Evolutionary conservation across 2,888 invertebrate species (phyloP), one percentile per base, ranked within the genome.

Genomic region (Acronicta aceris): DNA sequence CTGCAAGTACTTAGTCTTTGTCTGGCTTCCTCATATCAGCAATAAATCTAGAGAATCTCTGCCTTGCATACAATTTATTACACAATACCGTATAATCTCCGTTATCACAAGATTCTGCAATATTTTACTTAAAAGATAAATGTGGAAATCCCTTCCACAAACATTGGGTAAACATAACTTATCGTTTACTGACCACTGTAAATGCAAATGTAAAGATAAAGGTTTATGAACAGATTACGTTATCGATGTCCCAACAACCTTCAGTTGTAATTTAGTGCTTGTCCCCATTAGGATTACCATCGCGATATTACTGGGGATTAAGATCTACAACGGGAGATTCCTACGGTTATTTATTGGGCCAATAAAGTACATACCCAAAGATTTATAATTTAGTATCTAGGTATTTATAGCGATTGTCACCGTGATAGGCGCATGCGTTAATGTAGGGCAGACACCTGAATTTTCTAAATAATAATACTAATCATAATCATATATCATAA

Each of bases 131-230:
- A 67, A 30, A 46, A 49, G 54, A 70, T 71, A n/a, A 38, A 52
- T 21, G 41, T 40, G 33, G 12, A 54, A 66, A 76, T 72, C 67
- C 56, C 30, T 43, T 25, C 9, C 9, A n/a, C 54, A 72, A 76
- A 72, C 63, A 67, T 54, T 67, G 58, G 42, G 49, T 58, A 48
- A 53, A 50, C 17, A 9, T 30, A 49, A 54, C 58, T 54, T 57
- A 74, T 50, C 61, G 55, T 61, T 45, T 49, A 57, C 57, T 74
- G 77, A 74, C 71, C 71, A 49, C 42, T 55, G 47, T 21, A 46
- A 50, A 52, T 43, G 76, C 48, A 69, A 66, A 54, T 57, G 21
- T 21, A 30, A 30, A 41, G 55, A 63, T 76, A 52, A 58, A 36
- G 43, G 55, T 61, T 57, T 56, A 51, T 38, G 10, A 10, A 27